Evolutionary conservation across 64 coral and sea anemone genomes (phyloP), one percentile per base, ranked within the genome.

Genomic region (Montipora cactus): DNA sequence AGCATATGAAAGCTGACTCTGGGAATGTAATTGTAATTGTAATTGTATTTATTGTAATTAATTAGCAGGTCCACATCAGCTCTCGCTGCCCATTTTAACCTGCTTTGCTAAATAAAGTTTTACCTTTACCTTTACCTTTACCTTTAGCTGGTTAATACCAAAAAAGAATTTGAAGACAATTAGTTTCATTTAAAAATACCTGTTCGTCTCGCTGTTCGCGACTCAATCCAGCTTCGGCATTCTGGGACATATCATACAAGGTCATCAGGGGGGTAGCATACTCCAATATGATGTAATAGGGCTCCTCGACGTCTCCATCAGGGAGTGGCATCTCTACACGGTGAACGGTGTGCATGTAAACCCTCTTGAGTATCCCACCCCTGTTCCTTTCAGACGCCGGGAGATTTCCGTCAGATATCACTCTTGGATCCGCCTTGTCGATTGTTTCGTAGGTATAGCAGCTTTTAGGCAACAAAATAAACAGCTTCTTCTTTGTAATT

Each of bases 191-290:
- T 18, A 44, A 6, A 37, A 18, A 57, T 48, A 84, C 81, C 79
- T 96, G 95, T 10, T 93, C 45, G 49, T 93, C 87, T 8, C 81
- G 84, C 21, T 96, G 91, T 51, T 90, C 73, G 28, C 81, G 67
- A 22, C 23, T 87, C 49, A 96, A 55, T 5, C 45, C 75, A 48
- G 79, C 92, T 16, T 87, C 70, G 7, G 25, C 16, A 59, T 93
- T 67, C 2, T 5, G 22, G 4, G 95, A 96, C 95, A 96, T 96
- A 28, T 96, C 95, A 77, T 67, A 91, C 4, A 96, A 88, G 45
- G 91, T 91, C 95, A 91, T 74, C 2, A 96, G 58, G 1, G 95
- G 91, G 4, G 95, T 96, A 66, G 95, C 95, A 72, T 96, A 96
- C 47, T 96, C 95, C 53, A 86, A 49, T 5, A 96, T 23, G 44